phyloP scores from a whole-genome alignment of 2,113 vertebrate genomes.

The Campylorhamphus procurvoides region DNA sequence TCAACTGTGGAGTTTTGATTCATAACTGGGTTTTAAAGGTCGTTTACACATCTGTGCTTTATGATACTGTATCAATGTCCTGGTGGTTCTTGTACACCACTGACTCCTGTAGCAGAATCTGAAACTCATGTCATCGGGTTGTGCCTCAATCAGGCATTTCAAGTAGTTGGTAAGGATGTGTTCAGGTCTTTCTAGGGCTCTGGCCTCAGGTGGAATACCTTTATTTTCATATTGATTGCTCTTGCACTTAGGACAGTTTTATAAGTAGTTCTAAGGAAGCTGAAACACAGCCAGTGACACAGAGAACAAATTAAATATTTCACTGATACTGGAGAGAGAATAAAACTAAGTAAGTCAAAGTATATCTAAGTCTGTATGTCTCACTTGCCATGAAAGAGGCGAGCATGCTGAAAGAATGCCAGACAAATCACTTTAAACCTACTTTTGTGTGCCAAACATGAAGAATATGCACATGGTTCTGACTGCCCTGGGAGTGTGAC shows the following conservation, averaged over 20 bases:
- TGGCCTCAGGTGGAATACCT: background rate
- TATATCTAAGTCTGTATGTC: background rate
- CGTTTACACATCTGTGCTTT: background rate
- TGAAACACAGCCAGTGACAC: background rate
- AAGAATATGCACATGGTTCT: rapidly evolving
- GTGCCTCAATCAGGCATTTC: background rate
- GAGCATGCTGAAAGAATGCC: background rate
- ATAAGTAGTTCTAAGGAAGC: background rate
- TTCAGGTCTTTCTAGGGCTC: background rate
- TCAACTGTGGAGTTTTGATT: background rate
- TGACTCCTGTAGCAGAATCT: background rate
- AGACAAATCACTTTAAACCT: background rate
- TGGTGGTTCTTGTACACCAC: background rate
- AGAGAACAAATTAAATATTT: background rate
- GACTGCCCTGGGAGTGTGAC: background rate
- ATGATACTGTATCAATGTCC: background rate
- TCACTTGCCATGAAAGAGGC: background rate
- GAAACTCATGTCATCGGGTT: background rate
- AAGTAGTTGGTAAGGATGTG: background rate
- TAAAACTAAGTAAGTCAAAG: background rate
- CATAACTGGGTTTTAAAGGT: background rate
- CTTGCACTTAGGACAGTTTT: background rate
- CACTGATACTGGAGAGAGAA: background rate
- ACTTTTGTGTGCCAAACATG: background rate
- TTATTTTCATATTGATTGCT: background rate